Base-by-base conservation (phyloP, 1,140 invertebrate species). In the Hetaerina americana region DNA sequence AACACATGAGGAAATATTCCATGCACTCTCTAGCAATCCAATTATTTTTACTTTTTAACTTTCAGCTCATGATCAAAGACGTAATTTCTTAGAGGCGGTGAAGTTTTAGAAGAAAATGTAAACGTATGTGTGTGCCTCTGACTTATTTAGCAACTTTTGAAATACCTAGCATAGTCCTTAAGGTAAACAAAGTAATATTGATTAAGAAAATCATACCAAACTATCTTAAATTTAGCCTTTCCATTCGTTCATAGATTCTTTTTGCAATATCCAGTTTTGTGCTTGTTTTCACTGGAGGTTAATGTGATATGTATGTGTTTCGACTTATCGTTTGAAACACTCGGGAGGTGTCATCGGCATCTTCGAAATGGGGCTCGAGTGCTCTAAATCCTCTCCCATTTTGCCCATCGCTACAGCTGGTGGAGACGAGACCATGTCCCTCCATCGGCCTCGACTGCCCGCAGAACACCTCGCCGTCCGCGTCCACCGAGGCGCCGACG, bases 361-460 rank as follows among this genome's bases (percentile, higher is more conserved):
- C 28, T 24, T 27, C 29, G 10, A 10, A 5, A 22, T 10, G n/a
- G n/a, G n/a, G n/a, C 10, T 6, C 26, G 25, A 27, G 29, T 49
- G 40, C n/a, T 12, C n/a, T n/a, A 49, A 49, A 49, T 12, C 10
- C 10, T 49, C n/a, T 49, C 40, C n/a, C 10, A 49, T 12, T n/a
- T 49, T 12, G 40, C n/a, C 40, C n/a, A 18, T 26, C 12, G 5
- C 24, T 69, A 12, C 40, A 72, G 71, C 67, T 74, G 57, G 73
- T 70, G 12, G 72, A 73, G 24, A 71, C 72, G n/a, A 57, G 73
- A 27, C 69, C 70, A 22, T 74, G 73, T 57, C 40, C 40, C 15
- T 57, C 40, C 40, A 57, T 57, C 40, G 40, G 40, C 1, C 40
- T 57, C 3, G 40, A 57, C 27, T 31, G 40, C 27, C 69, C 69